Evolutionary conservation across 2,888 invertebrate species (phyloP), one percentile per base, ranked within the genome.

Genomic region (Megaustenia siamemsis): DNA sequence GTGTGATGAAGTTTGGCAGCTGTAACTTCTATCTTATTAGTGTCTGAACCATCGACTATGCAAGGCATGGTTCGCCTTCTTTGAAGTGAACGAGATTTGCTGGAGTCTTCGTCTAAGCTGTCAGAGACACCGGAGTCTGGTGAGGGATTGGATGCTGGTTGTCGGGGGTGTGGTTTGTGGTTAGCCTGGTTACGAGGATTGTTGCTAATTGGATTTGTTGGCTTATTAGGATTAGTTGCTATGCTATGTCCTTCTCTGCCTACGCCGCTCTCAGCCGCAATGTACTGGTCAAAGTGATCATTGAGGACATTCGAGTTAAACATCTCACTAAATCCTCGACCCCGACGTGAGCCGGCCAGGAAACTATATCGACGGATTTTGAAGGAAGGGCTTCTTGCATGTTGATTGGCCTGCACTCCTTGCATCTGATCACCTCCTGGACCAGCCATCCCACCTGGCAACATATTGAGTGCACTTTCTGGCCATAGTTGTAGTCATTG

Each of bases 211-310:
- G 71, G 45, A 43, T 79, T 69, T 8, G 38, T 76, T 35, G 38
- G 60, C n/a, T n/a, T n/a, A 49, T 63, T 69, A 66, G 32, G 63
- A 56, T 56, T 78, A 43, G 10, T 79, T n/a, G 32, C 40, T 24
- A 66, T 77, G 3, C 79, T 81, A 63, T 89, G 85, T 80, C 90
- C 86, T 68, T 92, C 92, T 43, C 89, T 87, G 40, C 91, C 92
- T 53, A 92, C 86, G 63, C 92, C 92, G 86, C 91, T 91, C 82
- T 93, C 93, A 40, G 87, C 86, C 85, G 92, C 91, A 66, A 91
- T 89, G 88, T 93, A 93, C 91, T 93, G 93, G 90, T 93, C 93
- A 88, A 93, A 93, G 87, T 93, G 93, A 89, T 93, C 93, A 86
- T 91, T 93, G 68, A 93, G 89, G 80, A 93, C 91, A n/a, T 92